Percentiles rank a stretch among this genome's conserved stretches.
Evolutionary conservation across 1,140 invertebrate species (phyloP).

Genomic region (Notospermus geniculatus): DNA sequence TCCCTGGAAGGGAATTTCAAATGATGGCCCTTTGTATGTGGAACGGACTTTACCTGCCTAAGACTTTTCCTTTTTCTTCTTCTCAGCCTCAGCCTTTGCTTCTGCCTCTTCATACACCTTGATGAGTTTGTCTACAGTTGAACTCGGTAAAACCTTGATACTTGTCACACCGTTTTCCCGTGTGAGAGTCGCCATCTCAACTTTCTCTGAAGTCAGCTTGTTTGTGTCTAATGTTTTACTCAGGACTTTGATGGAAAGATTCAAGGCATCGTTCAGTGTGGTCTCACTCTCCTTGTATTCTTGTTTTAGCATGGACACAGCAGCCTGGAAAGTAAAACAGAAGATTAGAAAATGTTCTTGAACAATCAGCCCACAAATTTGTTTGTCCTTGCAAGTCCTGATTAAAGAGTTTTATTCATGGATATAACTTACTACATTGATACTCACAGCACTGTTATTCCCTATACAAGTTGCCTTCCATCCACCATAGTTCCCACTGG

Average conservation of each 20-base stretch:
- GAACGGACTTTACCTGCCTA: slow-evolving; percentile 3
- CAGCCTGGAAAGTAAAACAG: slow-evolving; percentile 61
- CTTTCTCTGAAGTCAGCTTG: slow-evolving; percentile 93
- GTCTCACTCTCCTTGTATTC: slow-evolving; percentile 95
- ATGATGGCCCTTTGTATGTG: too few species aligned
- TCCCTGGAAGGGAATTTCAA: too few species aligned
- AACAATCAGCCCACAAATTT: too few species aligned
- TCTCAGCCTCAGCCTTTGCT: slow-evolving; percentile 66
- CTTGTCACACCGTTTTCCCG: slow-evolving; percentile 74
- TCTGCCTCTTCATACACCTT: slow-evolving; percentile 85
- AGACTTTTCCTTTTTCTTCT: slow-evolving; percentile 58
- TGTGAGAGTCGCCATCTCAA: slow-evolving; percentile 57
- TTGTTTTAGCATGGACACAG: slow-evolving; percentile 95
- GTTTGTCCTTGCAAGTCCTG: too few species aligned
- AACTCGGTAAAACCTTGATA: slow-evolving; percentile 75
- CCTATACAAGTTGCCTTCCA: slow-evolving; percentile 99
- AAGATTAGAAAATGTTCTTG: not conserved
- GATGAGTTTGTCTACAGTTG: slow-evolving; percentile 84
- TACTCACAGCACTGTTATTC: slow-evolving; percentile 89
- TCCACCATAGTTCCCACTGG: slow-evolving; percentile 98
- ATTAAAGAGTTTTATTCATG: too few species aligned
- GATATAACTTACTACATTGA: too few species aligned
- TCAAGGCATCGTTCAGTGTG: slow-evolving; percentile 75
- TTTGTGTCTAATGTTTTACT: slow-evolving; percentile 98
- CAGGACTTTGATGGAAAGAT: slow-evolving; percentile 91